These are phyloP conservation scores for Heteractis magnifica DNA, from an alignment of 92 coral and sea anemone genomes.

Conservation along the genomic window DNA sequence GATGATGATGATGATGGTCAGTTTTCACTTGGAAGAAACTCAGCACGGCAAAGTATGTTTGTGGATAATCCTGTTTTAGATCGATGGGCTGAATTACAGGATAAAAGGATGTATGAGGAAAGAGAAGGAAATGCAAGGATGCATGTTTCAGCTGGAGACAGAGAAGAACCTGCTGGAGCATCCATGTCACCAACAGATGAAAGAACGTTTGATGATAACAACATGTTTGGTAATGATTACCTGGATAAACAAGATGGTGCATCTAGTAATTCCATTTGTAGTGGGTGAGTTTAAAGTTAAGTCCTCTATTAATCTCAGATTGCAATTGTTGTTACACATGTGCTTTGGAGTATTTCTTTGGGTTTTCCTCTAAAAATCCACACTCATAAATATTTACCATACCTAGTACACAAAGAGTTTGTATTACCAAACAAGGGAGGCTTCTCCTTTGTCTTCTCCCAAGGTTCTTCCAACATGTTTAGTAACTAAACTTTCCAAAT, in stretches of 20 bases:
- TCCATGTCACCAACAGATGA: constrained; percentile 80
- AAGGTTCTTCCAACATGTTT: no score
- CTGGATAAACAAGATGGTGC: constrained; percentile 46
- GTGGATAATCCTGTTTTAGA: constrained; percentile 76
- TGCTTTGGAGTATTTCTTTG: background rate
- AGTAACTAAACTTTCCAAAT: no score
- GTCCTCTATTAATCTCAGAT: no score
- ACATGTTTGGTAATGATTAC: constrained; percentile 6
- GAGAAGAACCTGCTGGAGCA: constrained; percentile 77
- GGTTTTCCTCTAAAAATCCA: no score
- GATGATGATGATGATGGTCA: constrained; percentile 64
- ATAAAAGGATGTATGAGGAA: constrained; percentile 52
- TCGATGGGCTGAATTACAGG: constrained; percentile 88
- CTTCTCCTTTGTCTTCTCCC: no score
- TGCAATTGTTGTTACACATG: background rate
- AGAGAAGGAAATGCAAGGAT: background rate
- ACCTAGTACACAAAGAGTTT: no score
- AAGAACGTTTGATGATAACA: constrained; percentile 30
- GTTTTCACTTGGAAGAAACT: constrained; percentile 69
- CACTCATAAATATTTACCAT: background rate
- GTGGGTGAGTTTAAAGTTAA: constrained; percentile 48
- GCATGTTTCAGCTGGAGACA: background rate
- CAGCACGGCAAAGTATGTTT: constrained; percentile 78
- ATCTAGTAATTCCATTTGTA: constrained; percentile 57
- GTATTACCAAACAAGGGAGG: no score